Evolutionary conservation across 2,888 invertebrate genomes (phyloP).

Genomic region (Ophraella communa): DNA sequence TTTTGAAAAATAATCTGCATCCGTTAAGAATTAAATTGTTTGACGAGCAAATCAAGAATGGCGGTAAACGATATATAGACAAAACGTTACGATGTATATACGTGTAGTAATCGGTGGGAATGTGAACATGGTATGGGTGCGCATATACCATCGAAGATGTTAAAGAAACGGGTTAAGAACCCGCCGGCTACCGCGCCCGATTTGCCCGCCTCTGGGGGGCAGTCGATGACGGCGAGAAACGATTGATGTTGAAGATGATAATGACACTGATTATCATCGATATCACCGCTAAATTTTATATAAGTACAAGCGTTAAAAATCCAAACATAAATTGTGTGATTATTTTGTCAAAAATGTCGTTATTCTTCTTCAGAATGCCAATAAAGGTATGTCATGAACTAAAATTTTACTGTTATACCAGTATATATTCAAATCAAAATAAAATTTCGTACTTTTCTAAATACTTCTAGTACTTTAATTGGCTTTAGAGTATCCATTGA

Average conservation of each 20-base stretch:
- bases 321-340: neutral
- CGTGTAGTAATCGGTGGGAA: conserved; percentile 12
- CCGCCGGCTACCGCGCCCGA: conserved; percentile 3
- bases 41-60: neutral
- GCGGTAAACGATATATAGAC: conserved; percentile 11
- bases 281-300: neutral
- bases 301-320: neutral
- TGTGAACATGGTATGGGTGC: neutral
- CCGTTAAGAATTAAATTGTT: neutral
- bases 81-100: conserved; percentile 6
- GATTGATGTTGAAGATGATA: neutral
- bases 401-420: too few species aligned
- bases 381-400: too few species aligned
- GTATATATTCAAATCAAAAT: too few species aligned
- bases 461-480: too few species aligned
- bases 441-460: too few species aligned
- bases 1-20: neutral
- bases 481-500: neutral
- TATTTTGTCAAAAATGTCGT: too few species aligned
- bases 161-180: conserved; percentile 1
- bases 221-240: neutral
- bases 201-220: neutral
- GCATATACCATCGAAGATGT: conserved; percentile 2
- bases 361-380: too few species aligned
- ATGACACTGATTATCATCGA: neutral